Evolutionary conservation across 1,140 invertebrate genomes (phyloP), one percentile per base, ranked within the genome.

Genomic region (Leptoteleia sp.): DNA sequence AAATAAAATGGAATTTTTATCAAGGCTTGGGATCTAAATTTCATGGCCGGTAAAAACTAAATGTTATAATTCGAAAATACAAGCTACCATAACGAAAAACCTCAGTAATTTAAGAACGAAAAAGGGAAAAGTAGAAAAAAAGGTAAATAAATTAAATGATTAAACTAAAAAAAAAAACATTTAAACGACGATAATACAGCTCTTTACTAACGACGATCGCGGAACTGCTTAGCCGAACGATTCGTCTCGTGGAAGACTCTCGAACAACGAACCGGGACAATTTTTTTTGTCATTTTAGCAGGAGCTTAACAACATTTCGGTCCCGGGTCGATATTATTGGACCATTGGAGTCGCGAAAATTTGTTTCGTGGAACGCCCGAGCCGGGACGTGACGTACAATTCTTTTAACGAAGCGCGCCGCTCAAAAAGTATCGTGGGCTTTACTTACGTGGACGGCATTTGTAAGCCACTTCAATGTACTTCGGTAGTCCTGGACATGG

Each of bases 401-500:
- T 64, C 52, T 42, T 64, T 70, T 62, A 62, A 61, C 40, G 67
- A 48, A 54, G 35, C 35, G 55, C 19, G 25, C 22, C 35, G 42
- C 9, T 48, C 40, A 52, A 40, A 42, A 65, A 65, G 59, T 64
- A 47, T 64, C 37, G 48, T 59, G 22, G 40, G 31, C 61, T 65
- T 48, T 89, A 96, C 96, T 96, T 92, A 98, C 96, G 96, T 85
- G 96, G 97, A 88, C 95, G 92, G 91, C 96, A 98, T 90, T 97
- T 97, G 90, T 96, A 98, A 65, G 95, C 95, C 16, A 98, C 94
- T 90, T 97, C 95, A 78, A 97, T 94, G 87, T 96, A 97, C 89
- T 97, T 97, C 19, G 93, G 91, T 7, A 94, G 91, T 29, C 93
- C 93, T 17, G 96, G 96, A 87, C 97, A 98, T 0, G 96, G 96